These are phyloP conservation scores for Phodopus roborovskii DNA, from an alignment of 2,113 vertebrate genomes.

Conservation along the genomic window DNA sequence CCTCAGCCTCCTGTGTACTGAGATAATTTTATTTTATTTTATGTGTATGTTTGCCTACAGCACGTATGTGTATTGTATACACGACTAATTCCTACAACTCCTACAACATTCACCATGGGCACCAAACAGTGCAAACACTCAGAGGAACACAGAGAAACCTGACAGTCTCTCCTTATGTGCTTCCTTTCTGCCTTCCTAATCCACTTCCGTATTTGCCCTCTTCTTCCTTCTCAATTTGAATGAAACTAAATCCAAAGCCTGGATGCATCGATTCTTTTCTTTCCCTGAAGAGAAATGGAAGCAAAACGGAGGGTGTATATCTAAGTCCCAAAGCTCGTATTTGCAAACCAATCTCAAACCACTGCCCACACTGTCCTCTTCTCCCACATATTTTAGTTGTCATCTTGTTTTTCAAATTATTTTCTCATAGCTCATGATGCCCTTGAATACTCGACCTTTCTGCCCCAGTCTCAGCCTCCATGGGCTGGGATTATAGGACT, in stretches of 20 bases:
- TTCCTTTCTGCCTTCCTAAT: neutral
- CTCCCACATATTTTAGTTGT: neutral
- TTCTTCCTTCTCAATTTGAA: neutral
- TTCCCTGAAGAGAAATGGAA: conserved; percentile 37
- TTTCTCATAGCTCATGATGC: neutral
- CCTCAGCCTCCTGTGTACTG: neutral
- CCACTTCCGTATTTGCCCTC: neutral
- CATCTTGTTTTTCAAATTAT: neutral
- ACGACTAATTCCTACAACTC: neutral
- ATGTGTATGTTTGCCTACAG: neutral
- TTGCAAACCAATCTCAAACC: neutral
- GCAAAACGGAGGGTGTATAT: neutral
- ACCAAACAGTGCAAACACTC: neutral
- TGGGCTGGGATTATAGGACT: neutral
- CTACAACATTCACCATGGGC: neutral
- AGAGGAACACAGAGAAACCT: conserved; percentile 14
- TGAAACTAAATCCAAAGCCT: conserved; percentile 13
- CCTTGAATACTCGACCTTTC: neutral
- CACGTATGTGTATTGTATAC: too few species aligned
- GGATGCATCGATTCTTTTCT: neutral
- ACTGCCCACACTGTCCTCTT: neutral
- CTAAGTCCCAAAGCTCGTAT: neutral
- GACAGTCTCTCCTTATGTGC: neutral
- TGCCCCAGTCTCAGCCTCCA: neutral
- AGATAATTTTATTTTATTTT: too few species aligned